Evolutionary conservation across 2,888 invertebrate genomes (phyloP).

Genomic region (Campoplex capitator): DNA sequence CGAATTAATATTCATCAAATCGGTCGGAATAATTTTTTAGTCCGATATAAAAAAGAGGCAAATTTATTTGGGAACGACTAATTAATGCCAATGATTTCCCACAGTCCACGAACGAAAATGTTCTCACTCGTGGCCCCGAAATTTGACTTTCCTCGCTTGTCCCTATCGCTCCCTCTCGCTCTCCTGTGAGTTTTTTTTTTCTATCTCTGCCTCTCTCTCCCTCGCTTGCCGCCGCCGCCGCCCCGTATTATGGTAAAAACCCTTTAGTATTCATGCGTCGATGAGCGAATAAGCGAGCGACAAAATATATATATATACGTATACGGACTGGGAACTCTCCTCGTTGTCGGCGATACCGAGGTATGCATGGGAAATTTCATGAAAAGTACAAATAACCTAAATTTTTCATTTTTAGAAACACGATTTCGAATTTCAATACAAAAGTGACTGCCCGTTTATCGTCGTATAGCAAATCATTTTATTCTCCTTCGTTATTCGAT

Average conservation of each 20-base stretch:
- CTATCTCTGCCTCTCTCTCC: background rate
- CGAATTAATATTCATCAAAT: background rate
- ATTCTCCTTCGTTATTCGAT: too few relatives aligned
- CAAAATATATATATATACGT: constrained; percentile 14
- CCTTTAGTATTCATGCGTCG: constrained; percentile 59
- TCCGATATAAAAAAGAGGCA: too few relatives aligned
- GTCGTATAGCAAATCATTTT: too few relatives aligned
- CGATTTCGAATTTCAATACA: background rate
- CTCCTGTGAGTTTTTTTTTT: too few relatives aligned
- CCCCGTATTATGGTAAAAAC: constrained; percentile 34
- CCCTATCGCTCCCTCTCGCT: too few relatives aligned
- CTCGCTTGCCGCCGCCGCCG: background rate
- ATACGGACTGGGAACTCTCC: background rate
- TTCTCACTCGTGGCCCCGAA: background rate
- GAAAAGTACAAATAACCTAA: background rate
- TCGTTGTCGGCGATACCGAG: background rate
- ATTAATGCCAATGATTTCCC: background rate
- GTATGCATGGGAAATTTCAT: background rate
- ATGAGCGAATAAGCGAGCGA: constrained; percentile 57
- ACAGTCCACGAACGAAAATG: background rate
- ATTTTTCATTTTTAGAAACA: background rate
- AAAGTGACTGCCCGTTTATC: too few relatives aligned
- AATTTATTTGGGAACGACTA: too few relatives aligned
- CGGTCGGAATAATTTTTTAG: background rate
- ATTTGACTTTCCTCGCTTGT: too few relatives aligned